Conservation (phyloP, 2,113 vertebrate genomes). For the western clawed frog (Xenopus tropicalis) region DNA sequence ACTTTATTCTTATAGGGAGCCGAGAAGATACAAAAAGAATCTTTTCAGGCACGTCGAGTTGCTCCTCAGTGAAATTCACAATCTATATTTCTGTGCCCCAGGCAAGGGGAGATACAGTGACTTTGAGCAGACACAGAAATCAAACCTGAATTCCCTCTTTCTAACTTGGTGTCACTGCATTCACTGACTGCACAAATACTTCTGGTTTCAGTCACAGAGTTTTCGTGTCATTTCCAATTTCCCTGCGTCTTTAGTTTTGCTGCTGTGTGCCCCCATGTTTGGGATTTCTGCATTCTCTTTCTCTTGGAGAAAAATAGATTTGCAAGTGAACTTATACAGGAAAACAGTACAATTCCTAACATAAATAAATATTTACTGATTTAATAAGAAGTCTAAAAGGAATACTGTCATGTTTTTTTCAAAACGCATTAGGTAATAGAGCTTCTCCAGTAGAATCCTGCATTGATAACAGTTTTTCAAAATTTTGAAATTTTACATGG, state of each 20-base stretch:
- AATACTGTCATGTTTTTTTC: too few relatives aligned
- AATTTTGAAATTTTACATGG: too few relatives aligned
- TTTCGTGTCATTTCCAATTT: background rate
- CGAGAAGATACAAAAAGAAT: background rate
- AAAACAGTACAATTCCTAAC: too few relatives aligned
- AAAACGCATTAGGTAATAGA: too few relatives aligned
- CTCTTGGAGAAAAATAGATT: too few relatives aligned
- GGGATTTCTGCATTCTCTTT: too few relatives aligned
- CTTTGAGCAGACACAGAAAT: slow-evolving; percentile 5
- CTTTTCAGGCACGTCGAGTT: background rate
- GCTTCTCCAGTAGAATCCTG: too few relatives aligned
- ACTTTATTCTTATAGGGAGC: background rate
- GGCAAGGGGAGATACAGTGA: slow-evolving; percentile 1
- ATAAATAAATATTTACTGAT: too few relatives aligned
- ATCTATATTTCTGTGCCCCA: background rate
- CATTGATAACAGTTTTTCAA: too few relatives aligned
- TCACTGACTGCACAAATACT: background rate
- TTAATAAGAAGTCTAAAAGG: too few relatives aligned
- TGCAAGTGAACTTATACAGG: too few relatives aligned
- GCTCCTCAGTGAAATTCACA: background rate
- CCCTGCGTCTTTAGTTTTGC: background rate
- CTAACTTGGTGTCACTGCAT: background rate
- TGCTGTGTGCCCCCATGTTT: too few relatives aligned
- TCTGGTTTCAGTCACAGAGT: background rate
- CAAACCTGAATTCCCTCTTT: background rate